phyloP scores from a whole-genome alignment of 2,888 invertebrate genomes.

The Lutraria lutraria region DNA sequence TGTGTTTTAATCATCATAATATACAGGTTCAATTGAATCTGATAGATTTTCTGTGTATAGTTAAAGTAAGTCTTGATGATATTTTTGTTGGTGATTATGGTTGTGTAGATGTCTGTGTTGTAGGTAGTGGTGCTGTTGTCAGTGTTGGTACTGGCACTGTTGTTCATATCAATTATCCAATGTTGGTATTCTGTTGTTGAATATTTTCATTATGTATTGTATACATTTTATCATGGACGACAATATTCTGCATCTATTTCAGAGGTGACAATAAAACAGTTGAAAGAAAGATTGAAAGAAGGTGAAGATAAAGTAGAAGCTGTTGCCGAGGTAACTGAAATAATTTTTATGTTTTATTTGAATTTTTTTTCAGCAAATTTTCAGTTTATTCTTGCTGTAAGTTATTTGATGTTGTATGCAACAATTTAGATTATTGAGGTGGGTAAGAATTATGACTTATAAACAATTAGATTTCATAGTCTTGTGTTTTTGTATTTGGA shows the following conservation, averaged over 20 bases:
- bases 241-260: conserved; percentile 58
- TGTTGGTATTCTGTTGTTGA: background rate
- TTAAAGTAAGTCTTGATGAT: background rate
- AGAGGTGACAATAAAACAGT: conserved; percentile 88
- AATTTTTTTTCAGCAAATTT: too few relatives aligned
- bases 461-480: too few relatives aligned
- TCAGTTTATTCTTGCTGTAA: too few relatives aligned
- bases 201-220: background rate
- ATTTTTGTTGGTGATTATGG: background rate
- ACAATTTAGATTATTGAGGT: too few relatives aligned
- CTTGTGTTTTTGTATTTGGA: too few relatives aligned
- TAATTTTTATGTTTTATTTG: background rate
- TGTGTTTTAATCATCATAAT: background rate
- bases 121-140: background rate
- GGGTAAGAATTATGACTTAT: too few relatives aligned
- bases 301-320: conserved; percentile 87
- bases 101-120: background rate
- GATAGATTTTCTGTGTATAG: background rate
- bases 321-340: conserved; percentile 84
- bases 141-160: background rate
- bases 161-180: background rate
- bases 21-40: background rate
- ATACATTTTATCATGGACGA: too few relatives aligned
- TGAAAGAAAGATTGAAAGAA: conserved; percentile 87
- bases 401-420: too few relatives aligned